phyloP scores from a whole-genome alignment of 2,888 invertebrate species.

The Cremastinae sp. region DNA sequence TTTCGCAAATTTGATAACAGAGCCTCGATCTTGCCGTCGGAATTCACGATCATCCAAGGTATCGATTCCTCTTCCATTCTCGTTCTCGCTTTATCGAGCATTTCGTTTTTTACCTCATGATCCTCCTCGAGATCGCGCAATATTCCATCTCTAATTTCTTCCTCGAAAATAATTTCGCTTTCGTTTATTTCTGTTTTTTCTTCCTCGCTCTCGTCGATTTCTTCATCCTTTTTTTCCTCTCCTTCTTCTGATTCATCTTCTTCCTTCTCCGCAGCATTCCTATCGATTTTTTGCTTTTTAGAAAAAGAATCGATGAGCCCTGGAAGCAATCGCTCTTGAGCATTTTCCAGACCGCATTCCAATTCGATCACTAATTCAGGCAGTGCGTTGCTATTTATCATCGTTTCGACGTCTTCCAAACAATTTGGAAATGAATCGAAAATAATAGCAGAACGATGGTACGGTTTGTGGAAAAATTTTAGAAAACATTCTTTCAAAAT shows the following conservation, averaged over 20 bases:
- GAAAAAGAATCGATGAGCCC: constrained; percentile 79
- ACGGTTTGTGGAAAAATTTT: constrained; percentile 81
- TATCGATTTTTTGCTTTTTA: constrained; percentile 66
- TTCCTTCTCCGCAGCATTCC: constrained; percentile 74
- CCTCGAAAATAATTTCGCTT: constrained; percentile 3
- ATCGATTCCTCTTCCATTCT: constrained; percentile 80
- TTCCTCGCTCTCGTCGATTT: constrained; percentile 8
- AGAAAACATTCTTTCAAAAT: constrained; percentile 80
- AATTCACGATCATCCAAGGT: constrained; percentile 80
- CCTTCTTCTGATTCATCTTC: constrained; percentile 71
- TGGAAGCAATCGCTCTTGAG: constrained; percentile 77
- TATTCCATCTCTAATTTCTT: constrained; percentile 77
- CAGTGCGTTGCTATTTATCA: constrained; percentile 81
- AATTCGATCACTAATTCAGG: constrained; percentile 84
- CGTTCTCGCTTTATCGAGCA: constrained; percentile 71
- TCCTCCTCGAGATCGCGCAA: constrained; percentile 80
- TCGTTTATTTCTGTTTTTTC: constrained; percentile 21
- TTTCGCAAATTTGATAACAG: constrained; percentile 71
- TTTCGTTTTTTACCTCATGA: constrained; percentile 81
- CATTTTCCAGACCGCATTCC: constrained; percentile 76
- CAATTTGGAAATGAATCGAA: constrained; percentile 85
- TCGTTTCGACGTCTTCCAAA: constrained; percentile 82
- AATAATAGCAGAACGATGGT: constrained; percentile 81
- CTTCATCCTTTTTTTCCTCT: constrained; percentile 59
- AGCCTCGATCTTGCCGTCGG: constrained; percentile 75